Percentiles rank a stretch among this genome's conserved stretches.
Conservation (phyloP, 2,888 invertebrate species). For the Melanchra persicariae region DNA sequence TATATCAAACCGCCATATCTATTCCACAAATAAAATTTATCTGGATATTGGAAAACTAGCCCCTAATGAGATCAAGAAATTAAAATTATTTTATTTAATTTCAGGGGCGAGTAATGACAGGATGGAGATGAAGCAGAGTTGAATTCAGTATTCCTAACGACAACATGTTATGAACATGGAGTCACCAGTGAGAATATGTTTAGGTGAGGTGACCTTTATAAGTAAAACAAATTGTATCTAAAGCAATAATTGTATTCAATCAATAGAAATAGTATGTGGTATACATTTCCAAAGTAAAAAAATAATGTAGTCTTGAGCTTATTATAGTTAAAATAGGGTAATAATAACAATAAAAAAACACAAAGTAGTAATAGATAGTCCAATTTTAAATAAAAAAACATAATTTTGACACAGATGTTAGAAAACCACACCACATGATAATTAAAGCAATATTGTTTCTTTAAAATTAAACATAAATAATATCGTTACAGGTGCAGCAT, state of each 20-base stretch:
- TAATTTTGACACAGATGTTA: not conserved
- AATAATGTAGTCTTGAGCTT: too few species aligned
- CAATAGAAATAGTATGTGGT: not conserved
- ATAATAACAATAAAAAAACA: not conserved
- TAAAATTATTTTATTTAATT: constrained; percentile 57
- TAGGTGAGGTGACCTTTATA: constrained; percentile 75
- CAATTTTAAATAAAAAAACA: not conserved
- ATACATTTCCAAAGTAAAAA: not conserved
- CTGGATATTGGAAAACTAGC: too few species aligned
- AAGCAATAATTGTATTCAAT: not conserved
- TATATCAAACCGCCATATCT: too few species aligned
- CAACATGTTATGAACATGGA: constrained; percentile 88
- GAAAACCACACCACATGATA: not conserved
- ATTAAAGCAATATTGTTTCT: not conserved
- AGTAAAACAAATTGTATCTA: constrained; percentile 17
- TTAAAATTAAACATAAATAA: not conserved
- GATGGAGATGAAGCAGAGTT: constrained; percentile 70
- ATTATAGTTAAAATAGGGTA: not conserved
- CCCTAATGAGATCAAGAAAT: not conserved
- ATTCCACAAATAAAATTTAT: too few species aligned
- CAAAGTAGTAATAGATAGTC: not conserved
- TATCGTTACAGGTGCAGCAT: constrained; percentile 86
- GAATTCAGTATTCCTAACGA: constrained; percentile 66
- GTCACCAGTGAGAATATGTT: constrained; percentile 90
- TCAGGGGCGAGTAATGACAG: constrained; percentile 75